A percentile compares a stretch with the other conserved stretches of the same genome.
phyloP scores from a whole-genome alignment of 1,140 invertebrate genomes.

The Macrosteles quadrilineatus region DNA sequence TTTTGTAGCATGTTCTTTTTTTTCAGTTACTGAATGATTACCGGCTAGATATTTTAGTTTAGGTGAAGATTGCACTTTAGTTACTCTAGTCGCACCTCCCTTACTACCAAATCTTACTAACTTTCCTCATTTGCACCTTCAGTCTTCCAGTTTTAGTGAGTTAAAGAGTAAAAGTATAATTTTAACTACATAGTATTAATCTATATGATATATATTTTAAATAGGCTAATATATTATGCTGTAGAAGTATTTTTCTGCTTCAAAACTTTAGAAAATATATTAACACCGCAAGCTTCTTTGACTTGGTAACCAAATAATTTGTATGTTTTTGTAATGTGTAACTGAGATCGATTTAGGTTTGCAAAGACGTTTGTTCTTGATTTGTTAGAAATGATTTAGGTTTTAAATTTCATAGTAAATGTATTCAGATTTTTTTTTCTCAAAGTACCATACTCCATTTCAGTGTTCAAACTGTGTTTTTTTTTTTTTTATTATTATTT shows the following conservation, averaged over 20 bases:
- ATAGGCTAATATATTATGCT: background rate
- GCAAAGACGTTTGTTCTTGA: background rate
- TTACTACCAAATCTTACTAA: background rate
- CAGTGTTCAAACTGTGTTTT: background rate
- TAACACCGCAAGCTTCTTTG: constrained; percentile 10
- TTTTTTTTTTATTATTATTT: background rate
- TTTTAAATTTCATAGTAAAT: background rate
- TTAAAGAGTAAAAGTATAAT: background rate
- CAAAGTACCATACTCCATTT: background rate
- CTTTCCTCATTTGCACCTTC: background rate
- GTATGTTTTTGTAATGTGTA: background rate
- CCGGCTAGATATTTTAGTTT: no score
- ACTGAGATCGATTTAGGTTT: background rate
- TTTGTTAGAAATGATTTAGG: background rate
- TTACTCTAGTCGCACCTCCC: background rate
- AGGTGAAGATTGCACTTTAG: background rate
- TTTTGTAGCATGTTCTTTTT: no score
- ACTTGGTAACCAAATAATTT: background rate
- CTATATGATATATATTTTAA: background rate
- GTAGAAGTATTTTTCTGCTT: constrained; percentile 3
- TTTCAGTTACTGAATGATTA: no score
- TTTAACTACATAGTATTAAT: background rate
- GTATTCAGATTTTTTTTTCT: background rate
- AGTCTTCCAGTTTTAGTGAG: background rate
- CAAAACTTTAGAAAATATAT: constrained; percentile 9